Percentiles rank a stretch among this genome's conserved stretches.
phyloP scores from a whole-genome alignment of 2,888 invertebrate genomes.

The Thumatha senex region DNA sequence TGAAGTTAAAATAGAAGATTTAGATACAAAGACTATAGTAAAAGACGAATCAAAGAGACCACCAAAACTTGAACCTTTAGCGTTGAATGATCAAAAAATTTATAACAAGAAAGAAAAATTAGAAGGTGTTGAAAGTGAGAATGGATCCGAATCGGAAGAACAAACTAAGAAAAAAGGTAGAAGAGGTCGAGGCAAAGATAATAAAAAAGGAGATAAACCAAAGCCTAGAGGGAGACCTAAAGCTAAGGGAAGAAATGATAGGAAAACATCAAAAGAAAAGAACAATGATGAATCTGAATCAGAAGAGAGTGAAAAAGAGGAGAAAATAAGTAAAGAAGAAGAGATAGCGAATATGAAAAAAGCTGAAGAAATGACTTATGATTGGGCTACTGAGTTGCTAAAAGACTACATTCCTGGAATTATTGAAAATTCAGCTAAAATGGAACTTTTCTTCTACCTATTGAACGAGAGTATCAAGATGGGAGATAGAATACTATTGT shows the following conservation, averaged over 20 bases:
- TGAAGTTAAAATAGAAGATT: slow-evolving; percentile 78
- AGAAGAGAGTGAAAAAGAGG: slow-evolving; percentile 82
- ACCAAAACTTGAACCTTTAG: slow-evolving; percentile 34
- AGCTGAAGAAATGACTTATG: slow-evolving; percentile 93
- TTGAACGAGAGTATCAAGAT: slow-evolving; percentile 93
- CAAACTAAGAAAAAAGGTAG: slow-evolving; percentile 59
- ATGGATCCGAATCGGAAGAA: slow-evolving; percentile 61
- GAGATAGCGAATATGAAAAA: slow-evolving; percentile 84
- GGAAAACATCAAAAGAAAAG: slow-evolving; percentile 71
- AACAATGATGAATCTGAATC: slow-evolving; percentile 81
- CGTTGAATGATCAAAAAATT: slow-evolving; percentile 37
- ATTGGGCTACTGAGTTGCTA: slow-evolving; percentile 93
- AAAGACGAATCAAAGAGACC: slow-evolving; percentile 64
- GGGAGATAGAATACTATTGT: slow-evolving; percentile 96
- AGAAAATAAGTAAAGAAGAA: slow-evolving; percentile 84
- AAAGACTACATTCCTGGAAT: slow-evolving; percentile 94
- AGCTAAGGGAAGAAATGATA: slow-evolving; percentile 73
- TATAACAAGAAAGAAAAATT: slow-evolving; percentile 48
- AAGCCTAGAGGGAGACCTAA: slow-evolving; percentile 65
- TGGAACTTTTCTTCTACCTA: slow-evolving; percentile 96
- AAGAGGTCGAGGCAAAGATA: slow-evolving; percentile 58
- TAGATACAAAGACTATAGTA: slow-evolving; percentile 76
- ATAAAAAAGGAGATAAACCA: slow-evolving; percentile 61
- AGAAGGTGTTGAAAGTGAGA: slow-evolving; percentile 49
- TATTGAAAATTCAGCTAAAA: slow-evolving; percentile 96